Evolutionary conservation across 2,888 invertebrate species (phyloP), one percentile per base, ranked within the genome.

Genomic region (Heliconius aoede): DNA sequence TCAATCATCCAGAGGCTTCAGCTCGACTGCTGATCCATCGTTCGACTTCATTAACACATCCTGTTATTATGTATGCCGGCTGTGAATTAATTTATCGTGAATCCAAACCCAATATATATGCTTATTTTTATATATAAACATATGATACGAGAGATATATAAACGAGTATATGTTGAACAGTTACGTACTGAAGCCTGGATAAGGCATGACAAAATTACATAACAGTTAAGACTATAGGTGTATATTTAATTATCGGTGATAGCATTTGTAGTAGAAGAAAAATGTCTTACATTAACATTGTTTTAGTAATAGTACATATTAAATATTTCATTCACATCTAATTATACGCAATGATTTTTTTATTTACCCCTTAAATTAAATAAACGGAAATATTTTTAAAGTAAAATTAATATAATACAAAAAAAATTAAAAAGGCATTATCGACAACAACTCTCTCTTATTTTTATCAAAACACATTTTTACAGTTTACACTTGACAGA

Each of bases 1-100:
- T 75, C 65, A 75, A 75, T 74, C 73, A 76, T 61, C 80, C 58
- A 72, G 69, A 75, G 79, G 58, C 76, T 79, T 88, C 87, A 88
- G 86, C 87, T 87, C 77, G 81, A 82, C 82, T 79, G 82, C 82
- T 79, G 82, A 80, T 81, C 81, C 81, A 80, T 80, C 82, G 85
- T 80, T 74, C 76, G 79, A 76, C 81, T 79, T 76, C 72, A 74
- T 64, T 74, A 58, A 78, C 77, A 77, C 77, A 79, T 73, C 62
- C 40, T 73, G 68, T 73, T 74, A 76, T 55, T 76, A 62, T 71
- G 67, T 77, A 76, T 72, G 65, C 77, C 76, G 61, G 75, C 72
- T 76, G 76, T 46, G 67, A 61, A 72, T 73, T 61, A 60, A 76
- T 55, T 72, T 40, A 65, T 68, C 76, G 72, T 58, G 60, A 78